Evolutionary conservation across 2,888 invertebrate genomes (phyloP).

Genomic region (Hirtodrosophila confusa): DNA sequence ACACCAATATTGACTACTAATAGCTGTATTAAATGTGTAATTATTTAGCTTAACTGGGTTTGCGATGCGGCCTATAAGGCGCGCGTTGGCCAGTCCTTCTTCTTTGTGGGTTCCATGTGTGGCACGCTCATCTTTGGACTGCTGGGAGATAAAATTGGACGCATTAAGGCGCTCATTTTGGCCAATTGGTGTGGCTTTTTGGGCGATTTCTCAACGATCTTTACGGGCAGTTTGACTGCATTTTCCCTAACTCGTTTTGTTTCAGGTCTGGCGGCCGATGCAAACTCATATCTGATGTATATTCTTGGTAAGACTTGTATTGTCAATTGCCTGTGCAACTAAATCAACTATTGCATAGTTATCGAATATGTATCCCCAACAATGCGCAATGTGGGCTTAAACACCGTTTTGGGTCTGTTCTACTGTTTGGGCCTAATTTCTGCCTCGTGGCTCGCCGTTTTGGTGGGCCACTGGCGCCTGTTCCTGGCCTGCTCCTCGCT

Average conservation of each 20-base stretch:
- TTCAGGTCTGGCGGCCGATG: conserved; percentile 86
- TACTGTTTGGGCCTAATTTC: conserved; percentile 85
- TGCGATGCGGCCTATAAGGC: conserved; percentile 86
- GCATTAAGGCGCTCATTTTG: conserved; percentile 85
- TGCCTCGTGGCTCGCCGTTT: conserved; percentile 85
- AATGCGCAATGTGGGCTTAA: conserved; percentile 86
- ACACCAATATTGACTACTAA: not conserved
- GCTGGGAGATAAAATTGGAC: conserved; percentile 85
- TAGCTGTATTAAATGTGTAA: not conserved
- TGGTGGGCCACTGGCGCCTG: conserved; percentile 85
- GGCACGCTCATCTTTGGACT: conserved; percentile 86
- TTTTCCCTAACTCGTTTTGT: conserved; percentile 85
- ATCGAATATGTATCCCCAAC: conserved; percentile 86
- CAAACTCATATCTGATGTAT: conserved; percentile 86
- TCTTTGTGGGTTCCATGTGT: conserved; percentile 86
- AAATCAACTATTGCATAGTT: conserved; percentile 79
- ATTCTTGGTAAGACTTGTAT: conserved; percentile 84
- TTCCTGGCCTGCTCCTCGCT: conserved; percentile 85
- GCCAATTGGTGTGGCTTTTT: conserved; percentile 85
- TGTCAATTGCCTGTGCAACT: conserved; percentile 3
- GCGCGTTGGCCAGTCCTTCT: conserved; percentile 86
- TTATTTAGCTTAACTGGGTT: conserved; percentile 85
- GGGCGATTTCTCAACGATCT: conserved; percentile 85
- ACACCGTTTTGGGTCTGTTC: conserved; percentile 86
- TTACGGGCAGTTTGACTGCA: conserved; percentile 83